Percentiles rank a stretch among this genome's conserved stretches.
Evolutionary conservation across 2,113 vertebrate genomes (phyloP).

Genomic region (Pimephales promelas): DNA sequence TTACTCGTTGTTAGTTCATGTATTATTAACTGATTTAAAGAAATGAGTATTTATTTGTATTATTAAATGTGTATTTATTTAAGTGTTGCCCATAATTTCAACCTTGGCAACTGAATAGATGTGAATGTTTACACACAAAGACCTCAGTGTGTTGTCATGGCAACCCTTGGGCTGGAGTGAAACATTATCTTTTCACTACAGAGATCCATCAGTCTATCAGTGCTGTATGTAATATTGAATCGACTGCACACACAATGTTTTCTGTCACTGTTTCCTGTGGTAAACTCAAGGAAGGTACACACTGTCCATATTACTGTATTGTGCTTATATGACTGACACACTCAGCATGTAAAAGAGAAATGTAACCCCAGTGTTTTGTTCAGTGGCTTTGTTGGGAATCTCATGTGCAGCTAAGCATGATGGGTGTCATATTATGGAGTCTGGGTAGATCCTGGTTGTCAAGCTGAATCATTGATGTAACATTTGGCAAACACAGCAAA

Average conservation of each 20-base stretch:
- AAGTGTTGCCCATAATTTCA: background rate
- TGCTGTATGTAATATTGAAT: background rate
- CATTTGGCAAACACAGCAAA: background rate
- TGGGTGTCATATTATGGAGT: constrained; percentile 38
- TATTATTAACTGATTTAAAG: too few species aligned
- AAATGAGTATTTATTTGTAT: too few species aligned
- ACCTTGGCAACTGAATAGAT: background rate
- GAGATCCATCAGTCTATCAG: background rate
- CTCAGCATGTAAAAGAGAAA: background rate
- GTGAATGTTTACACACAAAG: background rate
- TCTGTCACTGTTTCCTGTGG: too few species aligned
- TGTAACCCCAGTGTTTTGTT: constrained; percentile 26
- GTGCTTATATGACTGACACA: background rate
- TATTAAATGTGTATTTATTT: too few species aligned
- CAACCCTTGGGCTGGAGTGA: background rate
- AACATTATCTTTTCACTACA: background rate
- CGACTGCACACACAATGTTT: too few species aligned
- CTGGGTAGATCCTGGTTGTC: background rate
- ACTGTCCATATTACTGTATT: background rate
- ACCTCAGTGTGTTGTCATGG: constrained; percentile 15
- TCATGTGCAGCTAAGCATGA: constrained; percentile 15
- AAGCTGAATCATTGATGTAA: background rate
- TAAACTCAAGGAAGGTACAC: background rate
- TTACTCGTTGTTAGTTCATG: too few species aligned
- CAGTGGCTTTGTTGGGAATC: background rate